Evolutionary conservation across 2,797 vertebrate species (phyloP), one percentile per base, ranked within the genome.

Genomic region (Astyanax mexicanus): DNA sequence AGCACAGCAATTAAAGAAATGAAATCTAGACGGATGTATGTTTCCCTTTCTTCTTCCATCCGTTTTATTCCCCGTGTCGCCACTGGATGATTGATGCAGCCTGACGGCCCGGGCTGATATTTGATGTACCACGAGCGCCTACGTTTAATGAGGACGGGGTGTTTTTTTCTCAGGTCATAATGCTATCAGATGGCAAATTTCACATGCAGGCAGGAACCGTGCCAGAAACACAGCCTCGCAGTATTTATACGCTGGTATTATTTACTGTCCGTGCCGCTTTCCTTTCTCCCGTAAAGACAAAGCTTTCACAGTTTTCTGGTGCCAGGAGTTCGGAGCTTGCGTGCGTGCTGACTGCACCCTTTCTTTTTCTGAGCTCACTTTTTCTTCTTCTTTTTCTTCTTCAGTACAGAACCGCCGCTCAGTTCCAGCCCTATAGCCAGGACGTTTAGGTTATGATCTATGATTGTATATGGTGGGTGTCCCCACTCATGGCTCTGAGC

Each of bases 21-120:
- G 61, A 82, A 84, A 84, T 82, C 78, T 80, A 84, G 81, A 82
- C 70, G 67, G 51, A 79, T 84, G 75, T 80, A 76, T 78, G 81
- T 74, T 80, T 81, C 74, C 65, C 69, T 81, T 80, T 83, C 75
- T 80, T 83, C 79, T 74, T 65, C 70, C 77, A 81, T 79, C 51
- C 80, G 51, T 81, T 81, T 80, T 76, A 80, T 80, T 83, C 69
- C 60, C 69, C 15, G 57, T 74, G 78, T 81, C 69, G 72, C 77
- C 61, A 49, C 61, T 15, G 64, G 21, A 62, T 82, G 83, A 84
- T 84, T 84, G 83, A 84, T 82, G 72, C 76, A 37, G 49, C 61
- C 74, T 80, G 80, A 81, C 78, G 61, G 72, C 72, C 21, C 7
- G 40, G 62, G 74, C 62, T 73, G 74, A 80, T 80, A 78, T 81